Evolutionary conservation across 2,888 invertebrate species (phyloP).

Genomic region (Copidosoma aretas): DNA sequence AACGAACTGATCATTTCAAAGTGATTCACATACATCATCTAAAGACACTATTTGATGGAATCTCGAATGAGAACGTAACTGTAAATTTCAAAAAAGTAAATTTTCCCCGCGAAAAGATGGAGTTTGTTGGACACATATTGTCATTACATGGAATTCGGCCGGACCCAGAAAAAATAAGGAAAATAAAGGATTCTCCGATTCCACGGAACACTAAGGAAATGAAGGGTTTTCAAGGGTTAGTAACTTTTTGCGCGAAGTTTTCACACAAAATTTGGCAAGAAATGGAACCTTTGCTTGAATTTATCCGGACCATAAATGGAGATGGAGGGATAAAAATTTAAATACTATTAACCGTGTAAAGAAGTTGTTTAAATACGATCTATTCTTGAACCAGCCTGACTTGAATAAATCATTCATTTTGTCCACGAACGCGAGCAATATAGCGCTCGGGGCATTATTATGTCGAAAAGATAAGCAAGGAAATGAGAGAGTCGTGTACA

Average conservation of each 20-base stretch:
- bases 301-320: no score
- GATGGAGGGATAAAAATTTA: not conserved
- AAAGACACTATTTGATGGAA: not conserved
- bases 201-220: not conserved
- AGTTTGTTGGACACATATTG: conserved; percentile 46
- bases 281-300: not conserved
- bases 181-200: conserved; percentile 33
- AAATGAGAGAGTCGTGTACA: no score
- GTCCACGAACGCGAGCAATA: no score
- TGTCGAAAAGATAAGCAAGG: no score
- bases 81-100: conserved; percentile 38
- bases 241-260: not conserved
- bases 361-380: no score
- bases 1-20: not conserved
- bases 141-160: conserved; percentile 39
- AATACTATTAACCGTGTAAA: not conserved
- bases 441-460: no score
- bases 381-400: no score
- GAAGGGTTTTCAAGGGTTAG: not conserved
- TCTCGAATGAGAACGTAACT: not conserved
- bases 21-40: not conserved
- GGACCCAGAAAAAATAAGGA: conserved; percentile 40
- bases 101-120: conserved; percentile 42
- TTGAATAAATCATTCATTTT: no score
- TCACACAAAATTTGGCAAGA: not conserved